Percentiles rank a stretch among this genome's conserved stretches.
Conservation (phyloP, 2,888 invertebrate species). For the Chalcis sispes region DNA sequence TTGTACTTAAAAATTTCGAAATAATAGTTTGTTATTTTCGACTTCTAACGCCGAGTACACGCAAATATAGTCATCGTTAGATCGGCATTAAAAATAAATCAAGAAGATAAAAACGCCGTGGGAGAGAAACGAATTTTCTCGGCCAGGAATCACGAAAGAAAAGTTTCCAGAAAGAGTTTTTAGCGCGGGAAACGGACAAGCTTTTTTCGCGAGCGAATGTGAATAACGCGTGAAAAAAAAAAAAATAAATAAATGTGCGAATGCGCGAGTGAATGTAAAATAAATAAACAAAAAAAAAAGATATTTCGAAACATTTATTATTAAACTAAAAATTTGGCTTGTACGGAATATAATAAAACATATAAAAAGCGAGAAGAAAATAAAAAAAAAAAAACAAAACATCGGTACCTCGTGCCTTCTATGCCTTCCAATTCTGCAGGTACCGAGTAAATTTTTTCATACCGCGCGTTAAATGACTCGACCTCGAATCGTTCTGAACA, state of each 20-base stretch:
- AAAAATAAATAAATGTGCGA: conserved; percentile 22
- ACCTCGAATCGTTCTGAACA: no score
- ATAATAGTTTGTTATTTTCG: no score
- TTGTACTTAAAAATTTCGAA: no score
- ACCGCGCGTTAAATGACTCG: conserved; percentile 16
- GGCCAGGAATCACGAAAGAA: conserved; percentile 10
- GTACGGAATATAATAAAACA: conserved; percentile 50
- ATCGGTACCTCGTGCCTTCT: conserved; percentile 70
- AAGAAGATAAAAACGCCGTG: conserved; percentile 40
- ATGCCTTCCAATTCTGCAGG: conserved; percentile 66
- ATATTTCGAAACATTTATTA: conserved; percentile 49
- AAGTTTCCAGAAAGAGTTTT: conserved; percentile 42
- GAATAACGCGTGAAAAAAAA: conserved; percentile 1
- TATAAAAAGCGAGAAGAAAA: conserved; percentile 56
- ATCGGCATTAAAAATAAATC: background rate
- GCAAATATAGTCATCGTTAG: no score
- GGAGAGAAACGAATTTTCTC: conserved; percentile 24
- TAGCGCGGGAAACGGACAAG: conserved; percentile 16
- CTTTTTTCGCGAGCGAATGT: conserved; percentile 33
- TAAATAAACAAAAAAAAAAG: conserved; percentile 9
- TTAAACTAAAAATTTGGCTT: conserved; percentile 56
- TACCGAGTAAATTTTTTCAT: conserved; percentile 26
- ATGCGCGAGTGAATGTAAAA: conserved; percentile 33
- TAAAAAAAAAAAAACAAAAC: conserved; percentile 57
- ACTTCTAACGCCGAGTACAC: no score